Evolutionary conservation across 2,797 vertebrate species (phyloP), one percentile per base, ranked within the genome.

Genomic region (Coranthus polyacanthus): DNA sequence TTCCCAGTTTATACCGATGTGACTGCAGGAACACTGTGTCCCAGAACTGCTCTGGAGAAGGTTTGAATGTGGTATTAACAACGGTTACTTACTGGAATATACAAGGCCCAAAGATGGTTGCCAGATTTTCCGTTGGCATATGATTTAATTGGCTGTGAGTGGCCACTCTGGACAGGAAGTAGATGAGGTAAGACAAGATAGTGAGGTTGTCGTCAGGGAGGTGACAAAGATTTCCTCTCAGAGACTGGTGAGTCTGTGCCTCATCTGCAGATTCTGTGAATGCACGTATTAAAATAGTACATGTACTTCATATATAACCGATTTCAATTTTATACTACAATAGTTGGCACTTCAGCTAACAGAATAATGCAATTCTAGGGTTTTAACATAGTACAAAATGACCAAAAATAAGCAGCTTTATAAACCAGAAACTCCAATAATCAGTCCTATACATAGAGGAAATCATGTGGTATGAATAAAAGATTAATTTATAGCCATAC

Each of bases 71-170:
- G 42, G 17, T 26, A 61, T 45, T 46, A 51, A 57, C 17, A 47
- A 58, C 22, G 45, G 32, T 16, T 13, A 90, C 93, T 93, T 84
- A 95, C 94, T 83, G 92, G 80, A 95, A 96, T 60, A 96, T 80
- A 57, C 91, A 92, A 41, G 95, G 94, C 53, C 95, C 94, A 75
- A 95, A 95, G 56, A 94, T 88, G 20, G 90, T 76, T 11, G 94
- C 92, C 44, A 95, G 84, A 70, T 94, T 95, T 86, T 95, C 92
- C 72, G 93, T 54, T 32, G 94, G 93, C 95, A 95, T 96, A 58
- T 91, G 91, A 87, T 95, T 96, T 55, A 79, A 89, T 8, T 92
- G 83, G 69, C 93, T 95, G 59, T 92, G 60, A 16, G 83, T 68
- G 1, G 93, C 90, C 57, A 95, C 93, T 77, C 88, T 93, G 45